Percentiles rank a stretch among this genome's conserved stretches.
Conservation (phyloP, 1,140 invertebrate species). For the Brachionus calyciflorus region DNA sequence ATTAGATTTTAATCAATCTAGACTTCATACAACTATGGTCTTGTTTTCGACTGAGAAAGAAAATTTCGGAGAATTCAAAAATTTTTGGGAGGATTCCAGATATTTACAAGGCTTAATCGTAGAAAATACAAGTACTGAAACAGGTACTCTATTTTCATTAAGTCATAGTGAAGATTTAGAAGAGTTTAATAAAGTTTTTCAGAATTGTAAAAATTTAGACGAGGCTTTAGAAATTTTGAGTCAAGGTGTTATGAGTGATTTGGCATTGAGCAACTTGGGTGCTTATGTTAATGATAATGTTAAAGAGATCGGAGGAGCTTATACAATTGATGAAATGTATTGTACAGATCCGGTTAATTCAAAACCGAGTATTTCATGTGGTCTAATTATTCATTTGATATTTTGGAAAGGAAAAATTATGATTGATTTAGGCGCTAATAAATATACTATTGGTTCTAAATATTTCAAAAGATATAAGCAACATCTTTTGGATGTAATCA, state of each 20-base stretch:
- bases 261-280: not conserved
- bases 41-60: not conserved
- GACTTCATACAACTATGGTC: slow-evolving; percentile 31
- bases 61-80: slow-evolving; percentile 11
- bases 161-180: slow-evolving; percentile 12
- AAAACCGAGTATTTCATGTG: slow-evolving; percentile 6
- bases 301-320: not conserved
- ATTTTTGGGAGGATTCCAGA: slow-evolving; percentile 32
- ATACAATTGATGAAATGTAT: not conserved
- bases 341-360: slow-evolving; percentile 2
- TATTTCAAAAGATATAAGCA: slow-evolving; percentile 40
- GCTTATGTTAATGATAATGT: not conserved
- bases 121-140: slow-evolving; percentile 33
- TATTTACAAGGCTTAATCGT: not conserved
- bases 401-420: slow-evolving; percentile 42
- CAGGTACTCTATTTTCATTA: slow-evolving; percentile 1
- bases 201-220: not conserved
- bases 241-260: not conserved
- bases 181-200: slow-evolving; percentile 2
- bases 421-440: slow-evolving; percentile 31
- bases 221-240: not conserved
- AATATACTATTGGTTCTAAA: not conserved
- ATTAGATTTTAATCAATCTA: not conserved
- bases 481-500: not conserved
- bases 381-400: slow-evolving; percentile 27